These are phyloP conservation scores for Meiosimyza platycephala DNA, from an alignment of 2,888 invertebrate genomes.

Conservation along the genomic window DNA sequence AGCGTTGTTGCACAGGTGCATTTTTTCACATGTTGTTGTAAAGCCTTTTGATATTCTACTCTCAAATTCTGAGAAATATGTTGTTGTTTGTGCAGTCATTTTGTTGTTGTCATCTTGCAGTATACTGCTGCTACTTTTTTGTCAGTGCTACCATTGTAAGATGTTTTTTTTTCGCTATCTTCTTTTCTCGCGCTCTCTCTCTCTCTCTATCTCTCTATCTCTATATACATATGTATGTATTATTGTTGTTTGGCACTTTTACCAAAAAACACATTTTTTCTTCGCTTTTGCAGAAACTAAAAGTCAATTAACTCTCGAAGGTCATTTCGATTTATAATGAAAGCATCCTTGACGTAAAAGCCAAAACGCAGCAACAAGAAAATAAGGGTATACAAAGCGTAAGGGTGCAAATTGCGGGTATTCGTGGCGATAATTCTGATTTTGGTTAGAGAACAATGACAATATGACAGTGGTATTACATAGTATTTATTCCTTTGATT, in stretches of 20 bases:
- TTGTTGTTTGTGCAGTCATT: background rate
- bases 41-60: background rate
- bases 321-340: slow-evolving; percentile 57
- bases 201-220: slow-evolving; percentile 16
- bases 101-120: slow-evolving; percentile 14
- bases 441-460: no score
- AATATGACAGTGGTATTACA: no score
- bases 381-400: slow-evolving; percentile 24
- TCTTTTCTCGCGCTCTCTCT: slow-evolving; percentile 14
- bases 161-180: background rate
- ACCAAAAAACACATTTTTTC: slow-evolving; percentile 33
- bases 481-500: no score
- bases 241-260: slow-evolving; percentile 30
- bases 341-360: slow-evolving; percentile 52
- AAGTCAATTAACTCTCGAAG: slow-evolving; percentile 62
- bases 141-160: background rate
- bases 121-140: slow-evolving; percentile 13
- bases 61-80: slow-evolving; percentile 7
- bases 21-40: background rate
- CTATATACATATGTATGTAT: background rate
- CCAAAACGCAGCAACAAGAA: slow-evolving; percentile 34
- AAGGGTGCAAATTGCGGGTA: slow-evolving; percentile 18
- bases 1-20: background rate
- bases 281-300: slow-evolving; percentile 27
- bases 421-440: background rate